A percentile compares a stretch with the other conserved stretches of the same genome.
These are phyloP conservation scores for Chamaetylas fuelleborni DNA, from an alignment of 2,113 vertebrate genomes.

Conservation along the genomic window DNA sequence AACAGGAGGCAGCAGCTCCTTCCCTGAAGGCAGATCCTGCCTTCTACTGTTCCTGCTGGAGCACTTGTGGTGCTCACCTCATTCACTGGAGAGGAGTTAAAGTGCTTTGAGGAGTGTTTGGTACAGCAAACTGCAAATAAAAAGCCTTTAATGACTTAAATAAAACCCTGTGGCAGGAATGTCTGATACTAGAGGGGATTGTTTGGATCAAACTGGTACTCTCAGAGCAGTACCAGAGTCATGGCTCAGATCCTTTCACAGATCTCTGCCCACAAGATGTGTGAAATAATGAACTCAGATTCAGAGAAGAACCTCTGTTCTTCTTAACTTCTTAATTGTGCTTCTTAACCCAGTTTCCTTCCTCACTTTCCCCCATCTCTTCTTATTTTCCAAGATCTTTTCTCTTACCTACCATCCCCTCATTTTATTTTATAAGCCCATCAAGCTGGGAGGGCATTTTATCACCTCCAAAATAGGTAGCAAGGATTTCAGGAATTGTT, in stretches of 20 bases:
- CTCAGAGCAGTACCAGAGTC: not conserved
- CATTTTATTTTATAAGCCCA: not conserved
- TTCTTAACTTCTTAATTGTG: not conserved
- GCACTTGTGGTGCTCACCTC: not conserved
- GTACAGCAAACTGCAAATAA: not conserved
- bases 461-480: not conserved
- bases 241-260: not conserved
- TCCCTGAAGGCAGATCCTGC: not conserved
- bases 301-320: not conserved
- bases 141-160: constrained; percentile 11
- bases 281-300: not conserved
- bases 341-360: not conserved
- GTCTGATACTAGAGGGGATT: not conserved
- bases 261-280: not conserved
- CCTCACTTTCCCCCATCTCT: not conserved
- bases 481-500: not conserved
- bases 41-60: accelerated
- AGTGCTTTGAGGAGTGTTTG: not conserved
- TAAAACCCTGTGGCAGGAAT: not conserved
- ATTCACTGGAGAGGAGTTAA: not conserved
- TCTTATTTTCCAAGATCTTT: not conserved
- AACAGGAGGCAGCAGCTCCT: not conserved
- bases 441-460: not conserved
- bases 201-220: not conserved
- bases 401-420: not conserved